Conservation (phyloP, 2,888 invertebrate species). For the Empis livida region DNA sequence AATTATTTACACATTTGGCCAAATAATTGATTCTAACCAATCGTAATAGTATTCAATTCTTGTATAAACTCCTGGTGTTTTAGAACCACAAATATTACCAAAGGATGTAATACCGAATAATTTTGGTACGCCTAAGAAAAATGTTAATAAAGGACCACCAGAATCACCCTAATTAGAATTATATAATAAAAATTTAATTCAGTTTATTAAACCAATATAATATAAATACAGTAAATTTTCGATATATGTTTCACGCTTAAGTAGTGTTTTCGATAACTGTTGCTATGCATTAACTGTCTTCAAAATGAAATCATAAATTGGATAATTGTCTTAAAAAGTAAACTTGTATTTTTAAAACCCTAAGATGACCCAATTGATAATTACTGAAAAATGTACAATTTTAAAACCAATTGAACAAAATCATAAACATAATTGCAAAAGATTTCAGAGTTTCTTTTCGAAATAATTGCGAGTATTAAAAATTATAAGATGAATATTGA, state of each 20-base stretch:
- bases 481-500: neutral
- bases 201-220: no score
- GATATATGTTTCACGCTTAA: neutral
- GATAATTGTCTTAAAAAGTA: no score
- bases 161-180: neutral
- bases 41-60: slow-evolving; percentile 12
- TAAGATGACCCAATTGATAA: neutral
- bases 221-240: neutral
- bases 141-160: neutral
- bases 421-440: neutral
- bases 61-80: slow-evolving; percentile 14
- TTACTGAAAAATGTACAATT: neutral
- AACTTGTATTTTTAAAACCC: no score
- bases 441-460: neutral
- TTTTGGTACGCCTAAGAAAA: slow-evolving; percentile 7
- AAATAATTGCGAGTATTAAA: neutral
- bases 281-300: no score
- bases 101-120: slow-evolving; percentile 16
- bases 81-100: slow-evolving; percentile 13
- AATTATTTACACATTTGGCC: slow-evolving; percentile 3
- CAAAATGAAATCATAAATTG: no score
- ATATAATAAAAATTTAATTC: no score
- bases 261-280: no score
- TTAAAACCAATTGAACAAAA: neutral
- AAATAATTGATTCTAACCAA: slow-evolving; percentile 17